These are phyloP conservation scores for Anastrepha ludens DNA, from an alignment of 1,140 invertebrate genomes.

Conservation along the genomic window DNA sequence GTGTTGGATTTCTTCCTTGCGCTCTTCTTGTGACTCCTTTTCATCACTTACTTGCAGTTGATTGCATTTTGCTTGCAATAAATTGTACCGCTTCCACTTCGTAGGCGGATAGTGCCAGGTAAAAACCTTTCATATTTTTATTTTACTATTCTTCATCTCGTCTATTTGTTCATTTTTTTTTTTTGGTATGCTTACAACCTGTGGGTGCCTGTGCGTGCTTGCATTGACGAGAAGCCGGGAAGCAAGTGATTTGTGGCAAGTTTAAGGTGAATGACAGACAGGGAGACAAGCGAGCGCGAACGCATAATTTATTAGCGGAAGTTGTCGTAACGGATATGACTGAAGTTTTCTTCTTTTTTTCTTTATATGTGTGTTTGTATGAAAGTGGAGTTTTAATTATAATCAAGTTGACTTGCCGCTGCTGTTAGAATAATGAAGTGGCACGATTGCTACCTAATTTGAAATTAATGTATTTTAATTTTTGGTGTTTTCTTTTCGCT, in stretches of 20 bases:
- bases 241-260: background rate
- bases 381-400: background rate
- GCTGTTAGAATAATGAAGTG: background rate
- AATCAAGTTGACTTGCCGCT: background rate
- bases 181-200: slow-evolving; percentile 47
- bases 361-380: background rate
- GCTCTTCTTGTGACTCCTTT: background rate
- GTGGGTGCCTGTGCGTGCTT: background rate
- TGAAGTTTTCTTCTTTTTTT: background rate
- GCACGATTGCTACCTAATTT: too few relatives aligned
- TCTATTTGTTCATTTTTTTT: background rate
- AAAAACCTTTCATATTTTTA: background rate
- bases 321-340: background rate
- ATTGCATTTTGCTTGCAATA: slow-evolving; percentile 16
- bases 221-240: background rate
- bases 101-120: background rate
- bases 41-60: background rate
- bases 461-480: too few relatives aligned
- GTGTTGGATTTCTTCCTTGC: background rate
- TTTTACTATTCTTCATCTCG: background rate
- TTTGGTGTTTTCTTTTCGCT: too few relatives aligned
- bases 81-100: background rate
- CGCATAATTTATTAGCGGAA: background rate
- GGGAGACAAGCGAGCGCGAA: background rate
- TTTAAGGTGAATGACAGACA: slow-evolving; percentile 9